Evolutionary conservation across 2,797 vertebrate species (phyloP), one percentile per base, ranked within the genome.

Genomic region (Poeciliopsis gracilis): DNA sequence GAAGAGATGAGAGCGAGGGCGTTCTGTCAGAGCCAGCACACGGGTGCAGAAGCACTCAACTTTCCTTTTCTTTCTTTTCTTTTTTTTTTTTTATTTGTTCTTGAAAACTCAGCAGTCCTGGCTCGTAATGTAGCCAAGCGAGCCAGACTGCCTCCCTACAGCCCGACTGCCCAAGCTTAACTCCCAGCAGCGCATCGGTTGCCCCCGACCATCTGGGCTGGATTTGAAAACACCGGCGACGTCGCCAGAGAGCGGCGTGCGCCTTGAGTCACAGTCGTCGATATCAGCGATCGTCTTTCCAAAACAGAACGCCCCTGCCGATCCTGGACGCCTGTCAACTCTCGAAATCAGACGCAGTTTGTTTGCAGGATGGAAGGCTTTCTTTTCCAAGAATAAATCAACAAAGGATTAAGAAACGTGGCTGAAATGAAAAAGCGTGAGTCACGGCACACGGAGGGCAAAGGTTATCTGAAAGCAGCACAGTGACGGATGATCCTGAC

Each of bases 151-250:
- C 79, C 83, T 86, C 89, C 76, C 82, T 69, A 67, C 77, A 1
- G 73, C 84, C 85, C 67, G 82, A 63, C 85, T 89, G 77, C 61
- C 46, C 28, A 53, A 86, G 80, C 84, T 83, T 30, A 78, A 77
- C 79, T 85, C 71, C 72, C 33, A 18, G 59, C 80, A 63, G 70
- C 2, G 41, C 36, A n/a, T 57, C 30, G 16, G 25, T 71, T 66
- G 84, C 72, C 82, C 87, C 86, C 57, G 20, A 33, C 90, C 84
- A 90, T 92, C 92, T 91, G 92, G 79, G 78, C 77, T 4, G 86
- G 86, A 91, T 76, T 85, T 85, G 87, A 91, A 91, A 90, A 83
- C 77, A 73, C 86, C 82, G 87, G 89, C 80, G 38, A 86, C 77
- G 91, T 90, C 82, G 46, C 85, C 47, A 73, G 79, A 83, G 86